Evolutionary conservation across 2,888 invertebrate species (phyloP), one percentile per base, ranked within the genome.

Genomic region (Quadroppia sp.): DNA sequence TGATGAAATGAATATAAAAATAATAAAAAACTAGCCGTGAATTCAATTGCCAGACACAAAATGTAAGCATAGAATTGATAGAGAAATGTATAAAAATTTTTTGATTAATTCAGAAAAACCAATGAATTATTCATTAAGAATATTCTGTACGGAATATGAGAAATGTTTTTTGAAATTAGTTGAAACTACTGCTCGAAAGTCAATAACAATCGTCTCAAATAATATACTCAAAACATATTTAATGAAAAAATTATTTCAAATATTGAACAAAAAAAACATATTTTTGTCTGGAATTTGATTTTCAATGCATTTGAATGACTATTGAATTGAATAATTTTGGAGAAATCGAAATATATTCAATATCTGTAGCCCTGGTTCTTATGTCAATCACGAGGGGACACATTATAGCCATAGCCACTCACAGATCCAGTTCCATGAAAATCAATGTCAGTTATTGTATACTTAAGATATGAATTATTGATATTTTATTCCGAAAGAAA

Each of bases 161-260:
- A n/a, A 36, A 64, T 64, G 61, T 64, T 32, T 64, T 64, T 36
- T 64, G 30, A 64, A 64, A 36, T 64, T 64, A 64, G 59, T 59
- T 28, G 17, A 50, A 6, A 23, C 2, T 53, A 23, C 1, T 56
- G 30, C 6, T 36, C 36, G 9, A 36, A 36, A 56, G 56, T 56
- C 28, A 56, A 56, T 56, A 30, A 28, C 13, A 56, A 45, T 4
- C 9, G 36, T 45, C 15, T 45, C 2, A 45, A 45, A 45, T 11
- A 25, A 25, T 25, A 56, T 53, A 53, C 17, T 53, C 23, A 53
- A 53, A 36, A 36, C 36, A 36, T 36, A 53, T 53, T 13, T 53
- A 53, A 56, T 28, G 56, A 56, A 15, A 56, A 56, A 56, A 28
- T 28, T 56, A 56, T 28, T 56, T 48, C n/a, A 20, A 56, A 56